phyloP scores from a whole-genome alignment of 30 jellyfish, hydroid and myxozoan genomes.

The Aurelia coerulea region DNA sequence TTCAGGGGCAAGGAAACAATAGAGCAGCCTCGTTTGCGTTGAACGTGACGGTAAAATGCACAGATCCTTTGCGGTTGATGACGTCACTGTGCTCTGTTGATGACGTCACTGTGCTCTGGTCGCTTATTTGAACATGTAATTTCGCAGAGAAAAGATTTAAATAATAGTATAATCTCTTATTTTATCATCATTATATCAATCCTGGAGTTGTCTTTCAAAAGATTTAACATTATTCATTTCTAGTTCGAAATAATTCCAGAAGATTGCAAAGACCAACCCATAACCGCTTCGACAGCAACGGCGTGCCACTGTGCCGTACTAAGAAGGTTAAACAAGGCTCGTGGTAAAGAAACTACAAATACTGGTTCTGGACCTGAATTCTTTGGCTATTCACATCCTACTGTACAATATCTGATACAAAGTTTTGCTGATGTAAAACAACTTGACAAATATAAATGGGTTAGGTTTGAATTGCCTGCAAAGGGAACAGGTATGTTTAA shows the following conservation, averaged over 20 bases:
- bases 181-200: too few species aligned
- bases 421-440: constrained; percentile 74
- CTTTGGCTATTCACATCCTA: constrained; percentile 95
- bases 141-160: too few species aligned
- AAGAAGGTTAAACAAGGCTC: constrained; percentile 85
- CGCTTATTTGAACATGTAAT: too few species aligned
- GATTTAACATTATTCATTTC: neutral
- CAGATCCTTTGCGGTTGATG: too few species aligned
- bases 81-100: too few species aligned
- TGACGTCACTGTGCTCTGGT: too few species aligned
- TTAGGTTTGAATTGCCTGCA: constrained; percentile 80
- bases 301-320: constrained; percentile 96
- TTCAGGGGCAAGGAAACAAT: too few species aligned
- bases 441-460: constrained; percentile 79
- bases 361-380: constrained; percentile 98
- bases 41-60: too few species aligned
- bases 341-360: constrained; percentile 93
- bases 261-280: constrained; percentile 90
- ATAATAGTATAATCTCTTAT: too few species aligned
- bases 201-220: too few species aligned
- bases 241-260: constrained; percentile 94
- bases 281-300: constrained; percentile 92
- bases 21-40: too few species aligned
- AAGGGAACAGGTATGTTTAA: constrained; percentile 59
- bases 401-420: constrained; percentile 85